Conservation (phyloP, 1,140 invertebrate species). For the silkworm (Bombyx mori) region DNA sequence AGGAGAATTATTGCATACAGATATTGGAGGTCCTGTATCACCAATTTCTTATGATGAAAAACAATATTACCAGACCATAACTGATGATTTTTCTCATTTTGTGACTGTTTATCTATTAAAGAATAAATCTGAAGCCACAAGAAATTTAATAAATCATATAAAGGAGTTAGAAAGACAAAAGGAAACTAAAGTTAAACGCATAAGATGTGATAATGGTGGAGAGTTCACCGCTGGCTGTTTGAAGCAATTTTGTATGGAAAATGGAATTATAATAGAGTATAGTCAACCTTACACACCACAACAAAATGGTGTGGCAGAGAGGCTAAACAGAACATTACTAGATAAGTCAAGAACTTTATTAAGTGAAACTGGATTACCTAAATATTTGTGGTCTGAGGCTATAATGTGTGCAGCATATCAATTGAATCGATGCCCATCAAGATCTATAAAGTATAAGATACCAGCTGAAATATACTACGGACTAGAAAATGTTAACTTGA, state of each 20-base stretch:
- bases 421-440: conserved; percentile 1
- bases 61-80: not conserved
- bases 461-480: not conserved
- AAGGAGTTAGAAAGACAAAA: not conserved
- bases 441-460: not conserved
- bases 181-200: not conserved
- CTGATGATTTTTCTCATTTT: not conserved
- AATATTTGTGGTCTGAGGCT: conserved; percentile 4
- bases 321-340: not conserved
- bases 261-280: not conserved
- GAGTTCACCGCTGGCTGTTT: not conserved
- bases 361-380: not conserved
- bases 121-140: not conserved
- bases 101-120: not conserved
- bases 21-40: not conserved
- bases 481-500: conserved; percentile 7
- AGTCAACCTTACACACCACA: not conserved
- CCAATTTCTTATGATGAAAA: not conserved
- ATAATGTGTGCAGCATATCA: not conserved
- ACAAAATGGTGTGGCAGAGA: not conserved
- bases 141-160: not conserved
- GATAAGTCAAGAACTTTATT: not conserved
- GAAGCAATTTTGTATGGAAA: not conserved
- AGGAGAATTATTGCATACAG: not conserved
- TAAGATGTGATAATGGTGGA: conserved; percentile 1